Conservation (phyloP, 2,113 vertebrate species). For the Natator depressus region DNA sequence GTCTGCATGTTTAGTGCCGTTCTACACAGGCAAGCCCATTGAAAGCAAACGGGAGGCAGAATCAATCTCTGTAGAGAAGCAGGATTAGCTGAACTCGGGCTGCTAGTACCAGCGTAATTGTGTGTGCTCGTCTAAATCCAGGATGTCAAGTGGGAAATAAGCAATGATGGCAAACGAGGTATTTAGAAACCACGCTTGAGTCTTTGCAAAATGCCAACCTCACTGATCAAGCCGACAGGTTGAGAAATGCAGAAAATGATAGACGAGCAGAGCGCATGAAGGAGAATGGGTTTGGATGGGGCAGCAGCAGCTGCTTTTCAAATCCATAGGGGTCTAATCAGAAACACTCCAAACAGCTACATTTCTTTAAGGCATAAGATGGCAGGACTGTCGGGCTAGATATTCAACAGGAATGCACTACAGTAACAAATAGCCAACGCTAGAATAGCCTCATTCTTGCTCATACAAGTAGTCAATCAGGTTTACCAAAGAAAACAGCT, state of each 20-base stretch:
- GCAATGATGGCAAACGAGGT: not conserved
- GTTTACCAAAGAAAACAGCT: slow-evolving; percentile 3
- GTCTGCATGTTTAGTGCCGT: not conserved
- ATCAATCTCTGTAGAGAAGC: not conserved
- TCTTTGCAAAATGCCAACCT: not conserved
- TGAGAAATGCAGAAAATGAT: not conserved
- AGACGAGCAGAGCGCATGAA: not conserved
- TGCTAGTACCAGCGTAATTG: not conserved
- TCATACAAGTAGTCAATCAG: not conserved
- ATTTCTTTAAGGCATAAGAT: not conserved
- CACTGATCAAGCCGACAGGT: not conserved
- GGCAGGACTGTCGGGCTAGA: not conserved
- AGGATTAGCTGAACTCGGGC: not conserved
- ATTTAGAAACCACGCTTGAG: not conserved
- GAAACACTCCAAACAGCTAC: not conserved
- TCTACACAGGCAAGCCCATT: too few species aligned
- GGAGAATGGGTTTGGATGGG: not conserved
- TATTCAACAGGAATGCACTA: slow-evolving; percentile 2
- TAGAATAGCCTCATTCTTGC: not conserved
- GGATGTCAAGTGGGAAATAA: not conserved
- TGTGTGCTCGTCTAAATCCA: not conserved
- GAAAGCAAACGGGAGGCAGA: not conserved
- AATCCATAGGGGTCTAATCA: not conserved
- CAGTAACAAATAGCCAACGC: rapidly evolving
- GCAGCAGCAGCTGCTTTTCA: slow-evolving; percentile 10